Evolutionary conservation across 2,888 invertebrate genomes (phyloP).

Genomic region (Cantharis lateralis): DNA sequence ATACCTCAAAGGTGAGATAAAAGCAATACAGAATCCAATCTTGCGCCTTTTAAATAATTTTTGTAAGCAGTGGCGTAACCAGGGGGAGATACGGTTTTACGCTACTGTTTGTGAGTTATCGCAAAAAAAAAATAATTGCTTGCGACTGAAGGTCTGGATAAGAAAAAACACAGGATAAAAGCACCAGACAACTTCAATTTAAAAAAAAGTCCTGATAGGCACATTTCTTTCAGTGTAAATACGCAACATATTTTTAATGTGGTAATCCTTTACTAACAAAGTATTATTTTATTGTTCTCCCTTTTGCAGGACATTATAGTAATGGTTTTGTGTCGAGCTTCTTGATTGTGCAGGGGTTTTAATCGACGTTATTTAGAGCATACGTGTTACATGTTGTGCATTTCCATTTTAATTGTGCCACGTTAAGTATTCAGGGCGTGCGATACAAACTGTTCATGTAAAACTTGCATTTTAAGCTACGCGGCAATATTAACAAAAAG

Average conservation of each 20-base stretch:
- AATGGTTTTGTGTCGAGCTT: background rate
- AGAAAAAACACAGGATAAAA: background rate
- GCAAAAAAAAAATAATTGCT: background rate
- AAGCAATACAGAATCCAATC: background rate
- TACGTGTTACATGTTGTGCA: constrained; percentile 21
- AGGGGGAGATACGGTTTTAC: too few species aligned
- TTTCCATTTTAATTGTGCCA: constrained; percentile 18
- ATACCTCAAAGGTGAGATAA: background rate
- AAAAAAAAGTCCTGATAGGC: background rate
- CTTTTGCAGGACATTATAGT: background rate
- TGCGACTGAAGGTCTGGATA: background rate
- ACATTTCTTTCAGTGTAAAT: background rate
- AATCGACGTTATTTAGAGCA: constrained; percentile 15
- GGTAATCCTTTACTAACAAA: background rate
- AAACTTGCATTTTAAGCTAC: background rate
- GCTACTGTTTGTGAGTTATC: background rate
- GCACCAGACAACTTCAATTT: background rate
- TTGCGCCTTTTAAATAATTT: background rate
- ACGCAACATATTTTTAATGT: background rate
- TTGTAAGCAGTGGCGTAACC: background rate
- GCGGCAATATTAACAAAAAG: background rate
- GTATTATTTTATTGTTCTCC: constrained; percentile 2
- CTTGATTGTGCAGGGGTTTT: constrained; percentile 6
- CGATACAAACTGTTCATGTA: background rate
- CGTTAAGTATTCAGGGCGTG: constrained; percentile 15